Base-by-base conservation (phyloP, 2,888 invertebrate species). In the Galerucella pusilla region DNA sequence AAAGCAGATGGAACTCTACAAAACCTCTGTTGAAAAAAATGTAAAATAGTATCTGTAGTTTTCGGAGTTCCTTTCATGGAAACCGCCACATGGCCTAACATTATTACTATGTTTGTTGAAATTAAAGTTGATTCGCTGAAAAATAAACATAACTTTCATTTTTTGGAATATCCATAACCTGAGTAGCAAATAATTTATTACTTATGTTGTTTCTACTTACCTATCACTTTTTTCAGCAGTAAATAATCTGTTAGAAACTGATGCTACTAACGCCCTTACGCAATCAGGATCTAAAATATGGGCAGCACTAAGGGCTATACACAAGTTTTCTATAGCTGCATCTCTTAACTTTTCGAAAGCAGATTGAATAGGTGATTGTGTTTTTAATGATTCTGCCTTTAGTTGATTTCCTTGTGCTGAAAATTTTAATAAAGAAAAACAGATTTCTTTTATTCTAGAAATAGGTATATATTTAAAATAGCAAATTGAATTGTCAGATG, bases 51-150 rank as follows among this genome's bases (percentile, higher is more conserved):
- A 81, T 97, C 96, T 0, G 97, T 97, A 0, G 98, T 97, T 86
- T 96, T 96, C 0, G 97, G 96, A 0, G 96, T 96, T 81, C 97
- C 96, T 85, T 96, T 96, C 80, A 99, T 88, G 0, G 97, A 95
- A 1, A 98, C 97, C 0, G 99, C 99, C 14, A 99, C 96, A 84
- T 97, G 97, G 0, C 99, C 99, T 74, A 99, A 89, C 92, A 98
- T 97, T 70, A 98, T 95, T 54, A 99, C 98, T 61, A 98, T 98
- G 86, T 99, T 99, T 49, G 96, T 94, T 77, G 97, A 96, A 59
- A 99, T 97, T 52, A 99, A 88, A 0, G 96, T 94, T 0, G 96
- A 96, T 88, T 97, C 96, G 82, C 96, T 97, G 87, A 1, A 89
- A 80, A 57, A 57, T 16, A 10, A 57, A 20, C 9, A 57, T 64